These are phyloP conservation scores for Drosophila melanocephala DNA, from an alignment of 2,888 invertebrate genomes.

Conservation along the genomic window DNA sequence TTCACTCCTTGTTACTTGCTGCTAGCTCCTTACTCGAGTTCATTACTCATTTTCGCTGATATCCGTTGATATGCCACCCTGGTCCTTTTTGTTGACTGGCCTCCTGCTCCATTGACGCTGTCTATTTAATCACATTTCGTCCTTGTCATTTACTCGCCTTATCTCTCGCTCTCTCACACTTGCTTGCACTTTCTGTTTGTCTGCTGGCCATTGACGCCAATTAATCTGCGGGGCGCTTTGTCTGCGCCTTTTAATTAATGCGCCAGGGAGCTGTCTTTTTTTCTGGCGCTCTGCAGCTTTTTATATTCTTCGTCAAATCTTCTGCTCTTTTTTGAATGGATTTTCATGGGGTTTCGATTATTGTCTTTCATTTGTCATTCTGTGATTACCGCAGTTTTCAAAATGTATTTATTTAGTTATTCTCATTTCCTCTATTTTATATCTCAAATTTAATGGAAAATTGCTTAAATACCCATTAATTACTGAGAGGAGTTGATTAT, in stretches of 20 bases:
- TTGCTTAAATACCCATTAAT: neutral
- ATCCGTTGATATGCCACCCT: constrained; percentile 68
- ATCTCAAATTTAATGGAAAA: constrained; percentile 4
- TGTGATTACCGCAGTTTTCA: constrained; percentile 27
- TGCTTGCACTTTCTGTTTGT: constrained; percentile 35
- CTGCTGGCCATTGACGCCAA: constrained; percentile 75
- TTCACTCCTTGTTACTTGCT: constrained; percentile 28
- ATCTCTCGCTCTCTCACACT: constrained; percentile 16
- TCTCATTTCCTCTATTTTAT: constrained; percentile 1
- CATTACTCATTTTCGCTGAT: constrained; percentile 79
- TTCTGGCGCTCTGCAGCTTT: neutral
- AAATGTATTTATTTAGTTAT: constrained; percentile 33
- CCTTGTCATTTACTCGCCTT: constrained; percentile 38
- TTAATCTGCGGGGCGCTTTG: constrained; percentile 79
- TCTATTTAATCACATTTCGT: constrained; percentile 71
- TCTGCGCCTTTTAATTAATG: constrained; percentile 80
- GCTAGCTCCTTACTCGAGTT: constrained; percentile 51
- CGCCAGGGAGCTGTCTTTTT: constrained; percentile 61
- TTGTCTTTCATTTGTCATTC: constrained; percentile 52
- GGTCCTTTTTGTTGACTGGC: constrained; percentile 31
- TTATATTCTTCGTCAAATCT: constrained; percentile 9
- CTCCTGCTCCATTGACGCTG: constrained; percentile 38
- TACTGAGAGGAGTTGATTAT: neutral
- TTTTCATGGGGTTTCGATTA: constrained; percentile 34
- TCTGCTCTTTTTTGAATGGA: constrained; percentile 5